Evolutionary conservation across 2,113 vertebrate species (phyloP).

Genomic region (Rynchops niger): DNA sequence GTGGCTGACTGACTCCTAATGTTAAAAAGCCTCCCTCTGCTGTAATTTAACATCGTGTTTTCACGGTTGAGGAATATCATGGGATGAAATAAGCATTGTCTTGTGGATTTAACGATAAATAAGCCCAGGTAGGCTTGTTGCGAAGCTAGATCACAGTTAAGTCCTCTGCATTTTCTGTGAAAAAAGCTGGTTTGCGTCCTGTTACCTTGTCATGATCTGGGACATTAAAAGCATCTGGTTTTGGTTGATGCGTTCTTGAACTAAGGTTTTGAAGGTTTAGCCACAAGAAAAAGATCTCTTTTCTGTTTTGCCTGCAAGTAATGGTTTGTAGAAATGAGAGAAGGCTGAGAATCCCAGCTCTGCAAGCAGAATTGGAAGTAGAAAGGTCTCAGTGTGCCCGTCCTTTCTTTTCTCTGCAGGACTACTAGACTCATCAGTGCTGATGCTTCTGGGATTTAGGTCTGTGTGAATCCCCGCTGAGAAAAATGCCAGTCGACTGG

Average conservation of each 20-base stretch:
- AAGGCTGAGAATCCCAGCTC: not conserved
- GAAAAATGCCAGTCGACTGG: slow-evolving; percentile 10
- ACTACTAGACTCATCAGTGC: slow-evolving; percentile 73
- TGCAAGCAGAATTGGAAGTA: not conserved
- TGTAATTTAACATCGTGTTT: not conserved
- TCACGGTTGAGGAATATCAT: not conserved
- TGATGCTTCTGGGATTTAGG: slow-evolving; percentile 66
- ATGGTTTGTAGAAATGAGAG: not conserved
- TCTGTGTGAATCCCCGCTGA: slow-evolving; percentile 49
- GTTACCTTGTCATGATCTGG: not conserved
- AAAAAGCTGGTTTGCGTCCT: not conserved
- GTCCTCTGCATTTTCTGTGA: not conserved
- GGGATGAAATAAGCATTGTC: not conserved
- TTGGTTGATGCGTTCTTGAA: not conserved
- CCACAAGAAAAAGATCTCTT: not conserved
- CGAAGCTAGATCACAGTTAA: not conserved
- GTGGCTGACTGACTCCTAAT: not conserved
- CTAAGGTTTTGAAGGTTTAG: not conserved
- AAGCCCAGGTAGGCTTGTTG: not conserved
- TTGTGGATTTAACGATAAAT: not conserved
- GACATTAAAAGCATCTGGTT: not conserved
- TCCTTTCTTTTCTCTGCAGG: slow-evolving; percentile 62
- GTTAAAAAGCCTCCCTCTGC: not conserved
- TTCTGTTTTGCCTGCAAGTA: not conserved
- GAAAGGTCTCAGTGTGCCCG: not conserved